Evolutionary conservation across 2,888 invertebrate species (phyloP), one percentile per base, ranked within the genome.

Genomic region (Nephrotoma flavescens): DNA sequence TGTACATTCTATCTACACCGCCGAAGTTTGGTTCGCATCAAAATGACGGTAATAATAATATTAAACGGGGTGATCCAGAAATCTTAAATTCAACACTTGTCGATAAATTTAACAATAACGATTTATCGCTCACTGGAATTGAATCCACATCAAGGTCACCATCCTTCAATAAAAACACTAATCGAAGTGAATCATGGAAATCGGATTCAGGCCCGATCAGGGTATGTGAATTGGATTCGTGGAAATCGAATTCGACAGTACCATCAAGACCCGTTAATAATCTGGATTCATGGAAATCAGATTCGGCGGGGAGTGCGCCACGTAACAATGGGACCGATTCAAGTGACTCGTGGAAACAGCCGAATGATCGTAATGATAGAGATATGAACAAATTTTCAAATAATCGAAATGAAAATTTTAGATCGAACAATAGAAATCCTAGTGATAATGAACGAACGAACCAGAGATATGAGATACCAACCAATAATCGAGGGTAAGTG

Each of bases 1-100:
- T 94, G 90, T 93, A 90, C 87, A 91, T 91, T 86, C 89, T 91
- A 0, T 91, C 90, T 6, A 91, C 91, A 90, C 91, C 91, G 5
- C 91, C 91, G 19, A 91, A 57, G 41, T 57, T 57, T 19, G n/a
- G 11, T 44, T 2, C 42, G 0, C 42, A 42, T 84, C 84, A 84
- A 42, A 42, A 44, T 11, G 85, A 85, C 12, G 45, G 19, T 2
- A 85, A 85, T 15, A 71, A 71, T 71, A 71, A 71, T 71, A 71
- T 71, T 71, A 71, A 71, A 71, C 71, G 71, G 4, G 31, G 31
- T 9, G 71, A 71, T 9, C 31, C 71, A 71, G 85, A 85, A 85
- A 44, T 85, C 0, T 44, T 85, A 85, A 85, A 85, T 44, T 85
- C 85, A 15, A 42, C 42, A 19, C 15, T 19, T n/a, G 45, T 85